Evolutionary conservation across 2,797 vertebrate species (phyloP).

Genomic region (Neosilurus mollespiculum): DNA sequence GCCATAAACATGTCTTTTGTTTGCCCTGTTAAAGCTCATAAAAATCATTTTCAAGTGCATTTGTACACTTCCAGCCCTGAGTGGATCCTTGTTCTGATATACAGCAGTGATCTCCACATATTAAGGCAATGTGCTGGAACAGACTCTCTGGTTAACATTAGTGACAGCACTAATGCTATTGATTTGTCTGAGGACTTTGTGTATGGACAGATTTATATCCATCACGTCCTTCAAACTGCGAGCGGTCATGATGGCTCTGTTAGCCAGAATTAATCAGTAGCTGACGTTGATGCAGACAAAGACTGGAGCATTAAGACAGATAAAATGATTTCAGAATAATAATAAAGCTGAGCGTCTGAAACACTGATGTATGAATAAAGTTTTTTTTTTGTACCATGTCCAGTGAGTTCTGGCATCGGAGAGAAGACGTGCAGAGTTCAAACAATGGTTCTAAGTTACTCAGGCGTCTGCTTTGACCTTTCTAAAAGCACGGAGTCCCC

Average conservation of each 20-base stretch:
- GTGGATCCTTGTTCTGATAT: background rate
- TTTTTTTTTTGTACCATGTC: constrained; percentile 9
- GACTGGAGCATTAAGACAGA: no score
- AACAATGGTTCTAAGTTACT: constrained; percentile 7
- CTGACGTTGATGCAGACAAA: background rate
- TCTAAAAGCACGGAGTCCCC: constrained; percentile 25
- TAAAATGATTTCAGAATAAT: background rate
- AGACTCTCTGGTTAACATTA: no score
- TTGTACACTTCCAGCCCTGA: no score
- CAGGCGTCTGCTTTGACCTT: constrained; percentile 30
- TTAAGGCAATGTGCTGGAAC: no score
- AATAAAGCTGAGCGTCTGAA: background rate
- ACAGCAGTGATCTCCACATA: background rate
- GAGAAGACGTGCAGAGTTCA: constrained; percentile 28
- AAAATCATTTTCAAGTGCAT: no score
- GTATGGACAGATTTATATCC: no score
- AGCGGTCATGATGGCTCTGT: background rate
- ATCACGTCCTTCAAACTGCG: no score
- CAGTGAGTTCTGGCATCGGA: background rate
- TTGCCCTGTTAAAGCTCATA: background rate
- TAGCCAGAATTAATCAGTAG: background rate
- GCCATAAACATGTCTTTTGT: background rate
- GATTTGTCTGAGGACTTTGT: no score
- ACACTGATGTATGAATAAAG: constrained; percentile 5
- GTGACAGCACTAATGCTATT: no score